Percentiles rank a stretch among this genome's conserved stretches.
Conservation (phyloP, 2,113 vertebrate species). For the Dromaius novaehollandiae region DNA sequence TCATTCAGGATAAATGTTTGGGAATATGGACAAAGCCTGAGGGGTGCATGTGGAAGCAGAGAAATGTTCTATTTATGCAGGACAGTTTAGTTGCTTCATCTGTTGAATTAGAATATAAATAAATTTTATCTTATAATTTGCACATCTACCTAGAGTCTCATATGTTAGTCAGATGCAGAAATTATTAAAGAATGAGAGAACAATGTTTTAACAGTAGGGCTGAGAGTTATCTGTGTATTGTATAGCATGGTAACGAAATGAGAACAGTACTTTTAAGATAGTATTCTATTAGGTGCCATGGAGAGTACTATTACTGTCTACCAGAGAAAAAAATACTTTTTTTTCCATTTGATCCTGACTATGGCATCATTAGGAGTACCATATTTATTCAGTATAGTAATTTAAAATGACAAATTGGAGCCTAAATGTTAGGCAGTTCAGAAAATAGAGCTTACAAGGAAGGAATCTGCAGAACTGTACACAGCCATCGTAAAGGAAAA, state of each 20-base stretch:
- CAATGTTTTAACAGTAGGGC: not conserved
- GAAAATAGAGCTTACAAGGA: not conserved
- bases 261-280: not conserved
- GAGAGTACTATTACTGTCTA: not conserved
- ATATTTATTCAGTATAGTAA: not conserved
- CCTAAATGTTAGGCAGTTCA: not conserved
- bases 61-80: not conserved
- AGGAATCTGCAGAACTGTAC: not conserved
- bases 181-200: not conserved
- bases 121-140: not conserved
- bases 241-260: not conserved
- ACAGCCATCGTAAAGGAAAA: not conserved
- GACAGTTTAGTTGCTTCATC: not conserved
- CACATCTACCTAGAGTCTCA: not conserved
- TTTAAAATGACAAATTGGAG: not conserved
- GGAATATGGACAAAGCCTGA: not conserved
- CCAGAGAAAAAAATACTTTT: not conserved
- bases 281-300: not conserved
- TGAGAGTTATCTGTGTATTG: not conserved
- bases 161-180: not conserved
- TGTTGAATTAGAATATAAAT: not conserved
- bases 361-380: not conserved
- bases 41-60: not conserved
- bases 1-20: not conserved
- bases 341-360: not conserved